These are phyloP conservation scores for Lagorchestes hirsutus DNA, from an alignment of 2,797 vertebrate genomes.

Conservation along the genomic window DNA sequence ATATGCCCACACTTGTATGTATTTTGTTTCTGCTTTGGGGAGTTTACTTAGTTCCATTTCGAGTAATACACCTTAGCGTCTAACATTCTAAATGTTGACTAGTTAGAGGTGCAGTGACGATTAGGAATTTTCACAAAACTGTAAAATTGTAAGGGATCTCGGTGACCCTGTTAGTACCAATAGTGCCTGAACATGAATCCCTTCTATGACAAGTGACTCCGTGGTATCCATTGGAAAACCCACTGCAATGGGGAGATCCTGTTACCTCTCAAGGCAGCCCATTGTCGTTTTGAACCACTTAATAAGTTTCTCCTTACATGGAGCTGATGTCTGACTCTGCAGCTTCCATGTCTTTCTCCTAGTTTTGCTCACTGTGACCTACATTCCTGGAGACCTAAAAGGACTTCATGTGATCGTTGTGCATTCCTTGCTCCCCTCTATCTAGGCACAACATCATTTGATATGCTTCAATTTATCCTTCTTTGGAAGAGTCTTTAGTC, in stretches of 20 bases:
- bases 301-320: neutral
- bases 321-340: neutral
- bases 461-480: neutral
- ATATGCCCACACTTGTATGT: no score
- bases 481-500: neutral
- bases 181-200: neutral
- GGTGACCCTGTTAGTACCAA: neutral
- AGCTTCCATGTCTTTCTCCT: neutral
- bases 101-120: neutral
- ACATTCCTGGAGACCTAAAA: neutral
- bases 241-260: neutral
- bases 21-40: neutral
- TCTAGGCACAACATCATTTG: neutral
- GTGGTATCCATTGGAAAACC: neutral
- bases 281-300: neutral
- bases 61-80: conserved; percentile 13
- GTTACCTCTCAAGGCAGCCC: neutral
- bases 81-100: neutral
- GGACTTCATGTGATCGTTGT: neutral
- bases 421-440: neutral
- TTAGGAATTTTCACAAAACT: neutral
- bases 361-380: neutral
- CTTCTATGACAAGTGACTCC: neutral
- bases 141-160: neutral
- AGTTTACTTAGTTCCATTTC: conserved; percentile 43